Evolutionary conservation across 2,888 invertebrate species (phyloP), one percentile per base, ranked within the genome.

Genomic region (Amblyteles armatorius): DNA sequence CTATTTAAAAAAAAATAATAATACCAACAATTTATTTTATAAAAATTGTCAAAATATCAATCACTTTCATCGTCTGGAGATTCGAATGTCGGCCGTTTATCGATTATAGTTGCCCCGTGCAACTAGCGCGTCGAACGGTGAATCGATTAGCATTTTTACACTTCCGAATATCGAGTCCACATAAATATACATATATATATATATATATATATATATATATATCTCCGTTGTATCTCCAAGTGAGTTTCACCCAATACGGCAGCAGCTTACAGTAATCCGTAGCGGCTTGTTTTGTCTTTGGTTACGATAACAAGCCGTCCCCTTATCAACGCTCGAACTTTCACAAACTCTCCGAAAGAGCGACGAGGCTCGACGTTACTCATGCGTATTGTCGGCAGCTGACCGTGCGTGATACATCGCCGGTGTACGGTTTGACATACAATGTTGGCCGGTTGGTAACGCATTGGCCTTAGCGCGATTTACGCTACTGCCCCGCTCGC

Each of bases 241-340:
- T 22, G 55, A 55, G 55, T 55, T 55, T 22, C 19, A 55, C 9
- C 19, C 55, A 22, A 55, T 55, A 19, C n/a, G 22, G 55, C 22
- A 22, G 26, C 26, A 3, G 22, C 7, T 9, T 19, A 19, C 6
- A 7, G 19, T 13, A 26, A 26, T 26, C 57, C 11, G 22, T 26
- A 22, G 19, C 55, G 26, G 22, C 11, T 26, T 72, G 52, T 71
- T 71, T 19, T 72, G 1, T 52, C 55, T 72, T 19, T 33, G 7
- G 33, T 22, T 22, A n/a, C 40, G 73, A 73, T 73, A 73, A 48
- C 44, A 44, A 26, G 40, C n/a, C 26, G 44, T 48, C 26, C 13
- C 44, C 26, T 73, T 73, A 73, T 73, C 73, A 73, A 60, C 48
- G 19, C 16, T 73, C 73, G 26, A 73, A 60, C 44, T 73, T 73